Conservation (phyloP, 2,113 vertebrate genomes). For the Nannospalax galili region DNA sequence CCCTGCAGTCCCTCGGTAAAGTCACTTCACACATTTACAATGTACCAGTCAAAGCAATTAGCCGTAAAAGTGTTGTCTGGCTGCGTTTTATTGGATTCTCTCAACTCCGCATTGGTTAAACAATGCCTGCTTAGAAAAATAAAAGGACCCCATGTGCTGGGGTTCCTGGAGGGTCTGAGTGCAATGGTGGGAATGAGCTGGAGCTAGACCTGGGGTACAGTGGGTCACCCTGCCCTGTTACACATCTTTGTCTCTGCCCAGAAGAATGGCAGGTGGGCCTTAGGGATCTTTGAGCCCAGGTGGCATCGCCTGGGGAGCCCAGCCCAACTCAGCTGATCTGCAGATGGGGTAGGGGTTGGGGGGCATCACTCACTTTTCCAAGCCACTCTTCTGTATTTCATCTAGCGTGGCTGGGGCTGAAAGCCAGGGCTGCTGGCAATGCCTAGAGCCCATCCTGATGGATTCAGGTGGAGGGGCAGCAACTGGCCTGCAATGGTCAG, state of each 20-base stretch:
- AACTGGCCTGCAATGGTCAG: fast-evolving
- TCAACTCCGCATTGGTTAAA: conserved; percentile 64
- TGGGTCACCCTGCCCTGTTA: fast-evolving
- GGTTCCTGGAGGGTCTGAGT: fast-evolving
- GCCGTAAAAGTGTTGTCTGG: conserved; percentile 79
- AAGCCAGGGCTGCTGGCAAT: no score
- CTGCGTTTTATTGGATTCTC: conserved; percentile 80
- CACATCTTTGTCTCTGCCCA: background rate
- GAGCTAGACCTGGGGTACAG: fast-evolving
- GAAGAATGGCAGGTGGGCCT: background rate
- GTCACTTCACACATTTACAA: conserved; percentile 80
- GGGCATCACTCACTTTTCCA: fast-evolving
- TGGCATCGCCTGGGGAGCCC: background rate
- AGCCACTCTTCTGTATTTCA: background rate
- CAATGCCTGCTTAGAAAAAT: conserved; percentile 44
- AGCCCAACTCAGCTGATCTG: no score
- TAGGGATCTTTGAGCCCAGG: fast-evolving
- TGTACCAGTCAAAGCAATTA: conserved; percentile 83
- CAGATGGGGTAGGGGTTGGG: background rate
- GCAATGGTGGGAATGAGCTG: background rate
- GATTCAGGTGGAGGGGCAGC: background rate
- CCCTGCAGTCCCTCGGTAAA: conserved; percentile 71
- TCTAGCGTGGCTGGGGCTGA: fast-evolving
- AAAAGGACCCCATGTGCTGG: fast-evolving
- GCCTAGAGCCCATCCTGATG: background rate